Evolutionary conservation across 2,797 vertebrate species (phyloP), one percentile per base, ranked within the genome.

Genomic region (Sebastiscus tertius): DNA sequence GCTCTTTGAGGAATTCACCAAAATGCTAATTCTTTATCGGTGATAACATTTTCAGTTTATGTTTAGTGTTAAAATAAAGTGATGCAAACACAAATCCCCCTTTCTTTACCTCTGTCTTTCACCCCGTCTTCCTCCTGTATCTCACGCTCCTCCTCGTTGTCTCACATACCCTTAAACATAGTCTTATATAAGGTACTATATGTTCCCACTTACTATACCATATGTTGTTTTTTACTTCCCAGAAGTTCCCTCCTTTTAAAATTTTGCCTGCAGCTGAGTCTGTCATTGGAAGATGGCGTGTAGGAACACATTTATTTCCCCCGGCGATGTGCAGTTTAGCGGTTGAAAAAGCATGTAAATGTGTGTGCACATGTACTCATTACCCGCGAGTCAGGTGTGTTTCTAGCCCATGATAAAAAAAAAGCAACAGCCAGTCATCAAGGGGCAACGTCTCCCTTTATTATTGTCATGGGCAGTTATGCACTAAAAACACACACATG

Each of bases 341-440:
- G 36, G 80, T 75, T 80, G 33, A 55, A 88, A 66, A 85, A 76
- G 58, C 61, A n/a, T 86, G 87, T 90, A 75, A 90, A 83, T 62
- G 52, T 72, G 39, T 78, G 81, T 61, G 66, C 70, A 82, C 81
- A 90, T 91, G 73, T 87, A 73, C 76, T 93, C 76, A 92, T 95
- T 92, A 93, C 64, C 33, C 67, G 8, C 36, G 33, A 68, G 29
- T 92, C 93, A 94, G 93, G 83, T 94, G 93, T 62, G 59, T 82
- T 82, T 80, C 72, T 18, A 36, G 60, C 72, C 65, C 18, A 36
- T 1, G 10, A 76, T 88, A 87, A 86, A 70, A 75, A 84, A 39
- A 62, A 22, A 82, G 63, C 72, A 66, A 69, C 86, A 72, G 88
- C 77, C 29, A 36, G 76, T 90, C 31, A 83, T 91, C 72, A 84